Evolutionary conservation across 2,113 vertebrate genomes (phyloP).

Genomic region (Hemiscyllium ocellatum): DNA sequence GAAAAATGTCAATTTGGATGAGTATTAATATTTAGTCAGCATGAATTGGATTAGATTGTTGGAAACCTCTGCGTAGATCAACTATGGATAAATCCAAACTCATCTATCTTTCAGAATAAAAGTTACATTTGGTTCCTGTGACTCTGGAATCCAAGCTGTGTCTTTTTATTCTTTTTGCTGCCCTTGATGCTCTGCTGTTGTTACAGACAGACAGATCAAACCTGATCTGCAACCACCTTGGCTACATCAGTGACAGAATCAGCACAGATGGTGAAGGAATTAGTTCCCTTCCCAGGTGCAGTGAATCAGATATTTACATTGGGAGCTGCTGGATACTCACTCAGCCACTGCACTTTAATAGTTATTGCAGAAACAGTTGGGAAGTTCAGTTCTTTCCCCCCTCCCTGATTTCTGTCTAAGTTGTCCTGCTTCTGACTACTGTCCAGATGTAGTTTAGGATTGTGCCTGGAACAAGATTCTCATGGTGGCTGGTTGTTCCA

Average conservation of each 20-base stretch:
- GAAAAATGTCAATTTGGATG: neutral
- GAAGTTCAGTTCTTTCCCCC: neutral
- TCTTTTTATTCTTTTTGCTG: neutral
- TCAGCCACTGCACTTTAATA: neutral
- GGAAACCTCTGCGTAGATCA: neutral
- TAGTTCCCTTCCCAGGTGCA: slow-evolving; percentile 3
- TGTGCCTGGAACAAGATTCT: neutral
- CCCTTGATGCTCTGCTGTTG: neutral
- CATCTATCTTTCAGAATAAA: neutral
- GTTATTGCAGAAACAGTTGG: slow-evolving; percentile 18
- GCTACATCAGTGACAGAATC: neutral
- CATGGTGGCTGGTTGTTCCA: neutral
- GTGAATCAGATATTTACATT: neutral
- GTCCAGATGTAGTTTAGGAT: neutral
- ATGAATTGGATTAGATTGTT: neutral
- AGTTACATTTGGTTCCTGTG: neutral
- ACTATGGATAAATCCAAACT: neutral
- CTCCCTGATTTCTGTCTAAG: neutral
- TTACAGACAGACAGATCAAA: neutral
- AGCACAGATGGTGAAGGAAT: slow-evolving; percentile 15
- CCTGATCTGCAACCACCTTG: neutral
- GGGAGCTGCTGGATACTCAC: neutral
- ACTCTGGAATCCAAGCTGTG: neutral
- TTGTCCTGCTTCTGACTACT: neutral
- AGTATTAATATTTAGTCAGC: neutral